Evolutionary conservation across 2,888 invertebrate species (phyloP).

Genomic region (Troglohyphantes excavatus): DNA sequence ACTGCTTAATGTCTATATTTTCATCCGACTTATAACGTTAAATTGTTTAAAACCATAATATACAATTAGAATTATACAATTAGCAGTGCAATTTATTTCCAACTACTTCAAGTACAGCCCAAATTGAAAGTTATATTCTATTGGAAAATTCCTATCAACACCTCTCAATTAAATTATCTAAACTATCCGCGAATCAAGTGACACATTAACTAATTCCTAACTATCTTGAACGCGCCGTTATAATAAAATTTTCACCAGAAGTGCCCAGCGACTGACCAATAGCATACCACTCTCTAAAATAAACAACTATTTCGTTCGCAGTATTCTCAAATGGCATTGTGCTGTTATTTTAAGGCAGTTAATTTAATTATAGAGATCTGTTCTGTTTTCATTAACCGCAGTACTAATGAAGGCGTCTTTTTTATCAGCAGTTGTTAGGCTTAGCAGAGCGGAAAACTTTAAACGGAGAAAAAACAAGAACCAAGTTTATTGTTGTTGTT

Average conservation of each 20-base stretch:
- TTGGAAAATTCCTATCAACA: no score
- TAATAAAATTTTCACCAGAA: constrained; percentile 19
- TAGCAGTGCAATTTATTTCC: no score
- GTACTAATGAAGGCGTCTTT: constrained; percentile 60
- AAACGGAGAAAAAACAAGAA: constrained; percentile 33
- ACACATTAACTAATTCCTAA: neutral
- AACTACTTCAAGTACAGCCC: no score
- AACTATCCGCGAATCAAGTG: neutral
- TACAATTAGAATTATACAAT: no score
- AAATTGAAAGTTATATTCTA: no score
- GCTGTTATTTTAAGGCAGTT: constrained; percentile 71
- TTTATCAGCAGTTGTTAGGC: constrained; percentile 43
- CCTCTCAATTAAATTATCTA: neutral
- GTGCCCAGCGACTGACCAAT: constrained; percentile 31
- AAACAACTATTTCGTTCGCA: constrained; percentile 9
- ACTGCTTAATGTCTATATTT: no score
- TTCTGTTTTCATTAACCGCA: constrained; percentile 70
- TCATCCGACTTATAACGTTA: no score
- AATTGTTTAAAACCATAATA: no score
- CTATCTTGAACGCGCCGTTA: neutral
- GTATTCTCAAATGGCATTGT: constrained; percentile 18
- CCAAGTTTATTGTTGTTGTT: neutral
- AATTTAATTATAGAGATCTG: constrained; percentile 73
- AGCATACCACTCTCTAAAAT: constrained; percentile 11
- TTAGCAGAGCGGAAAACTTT: constrained; percentile 30